phyloP scores from a whole-genome alignment of 2,113 vertebrate genomes.

The Plestiodon gilberti region DNA sequence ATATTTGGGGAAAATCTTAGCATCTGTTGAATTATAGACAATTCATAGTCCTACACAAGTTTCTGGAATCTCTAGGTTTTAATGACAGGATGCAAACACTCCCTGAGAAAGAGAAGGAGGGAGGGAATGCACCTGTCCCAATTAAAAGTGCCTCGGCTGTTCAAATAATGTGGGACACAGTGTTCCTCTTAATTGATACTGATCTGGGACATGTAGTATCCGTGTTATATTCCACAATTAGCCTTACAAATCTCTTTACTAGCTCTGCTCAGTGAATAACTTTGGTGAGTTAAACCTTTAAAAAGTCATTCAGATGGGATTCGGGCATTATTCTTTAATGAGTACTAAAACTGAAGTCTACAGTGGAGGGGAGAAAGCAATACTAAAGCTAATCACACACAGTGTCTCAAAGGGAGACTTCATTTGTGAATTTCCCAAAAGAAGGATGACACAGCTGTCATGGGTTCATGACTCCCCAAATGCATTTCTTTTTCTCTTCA shows the following conservation, averaged over 20 bases:
- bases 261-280: conserved; percentile 57
- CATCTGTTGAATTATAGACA: conserved; percentile 61
- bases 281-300: conserved; percentile 67
- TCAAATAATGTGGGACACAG: conserved; percentile 49
- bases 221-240: conserved; percentile 57
- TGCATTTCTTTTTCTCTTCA: conserved; percentile 68
- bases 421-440: conserved; percentile 62
- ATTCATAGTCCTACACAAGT: conserved; percentile 54
- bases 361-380: conserved; percentile 43
- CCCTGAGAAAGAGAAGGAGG: conserved; percentile 30
- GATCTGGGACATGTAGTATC: conserved; percentile 53
- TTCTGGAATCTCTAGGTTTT: conserved; percentile 49
- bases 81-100: conserved; percentile 54
- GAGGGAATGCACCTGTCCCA: conserved; percentile 34
- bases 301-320: conserved; percentile 66
- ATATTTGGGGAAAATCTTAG: conserved; percentile 2
- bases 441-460: conserved; percentile 53
- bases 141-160: conserved; percentile 53
- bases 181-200: conserved; percentile 52
- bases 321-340: conserved; percentile 71
- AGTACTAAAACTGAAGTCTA: conserved; percentile 69
- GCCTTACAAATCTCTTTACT: conserved; percentile 61
- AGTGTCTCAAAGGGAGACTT: conserved; percentile 60
- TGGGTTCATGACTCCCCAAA: conserved; percentile 49
- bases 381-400: conserved; percentile 64